A percentile compares a stretch with the other conserved stretches of the same genome.
phyloP scores from a whole-genome alignment of 2,113 vertebrate species.

The Crotalus viridis region DNA sequence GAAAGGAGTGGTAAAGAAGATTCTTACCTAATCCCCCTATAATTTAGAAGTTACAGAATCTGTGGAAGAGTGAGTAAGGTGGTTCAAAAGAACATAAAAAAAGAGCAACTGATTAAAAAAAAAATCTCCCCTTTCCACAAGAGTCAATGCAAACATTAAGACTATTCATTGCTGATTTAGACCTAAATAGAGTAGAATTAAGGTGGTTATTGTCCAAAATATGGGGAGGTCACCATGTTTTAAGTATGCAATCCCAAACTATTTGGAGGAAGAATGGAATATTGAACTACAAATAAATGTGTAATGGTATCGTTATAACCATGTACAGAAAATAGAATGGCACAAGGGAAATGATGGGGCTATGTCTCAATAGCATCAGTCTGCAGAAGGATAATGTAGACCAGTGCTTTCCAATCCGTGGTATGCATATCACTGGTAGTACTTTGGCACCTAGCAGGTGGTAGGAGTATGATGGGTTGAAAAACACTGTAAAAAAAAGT shows the following conservation, averaged over 20 bases:
- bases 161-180: not conserved
- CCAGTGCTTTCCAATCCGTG: no score
- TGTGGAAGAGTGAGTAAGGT: not conserved
- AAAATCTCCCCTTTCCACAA: not conserved
- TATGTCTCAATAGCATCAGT: not conserved
- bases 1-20: not conserved
- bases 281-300: not conserved
- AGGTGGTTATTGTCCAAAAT: not conserved
- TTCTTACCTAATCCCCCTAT: not conserved
- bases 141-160: not conserved
- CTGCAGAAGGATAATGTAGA: not conserved
- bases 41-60: not conserved
- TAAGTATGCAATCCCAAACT: not conserved
- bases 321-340: not conserved
- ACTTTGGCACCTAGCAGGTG: no score
- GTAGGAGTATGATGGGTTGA: no score
- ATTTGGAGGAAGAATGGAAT: not conserved
- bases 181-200: not conserved
- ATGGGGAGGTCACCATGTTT: not conserved
- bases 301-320: not conserved
- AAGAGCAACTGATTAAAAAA: not conserved
- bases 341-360: not conserved
- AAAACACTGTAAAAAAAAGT: no score
- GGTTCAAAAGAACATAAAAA: not conserved
- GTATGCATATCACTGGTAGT: no score